Evolutionary conservation across 2,888 invertebrate genomes (phyloP).

Genomic region (Lasioglossum villosulum): DNA sequence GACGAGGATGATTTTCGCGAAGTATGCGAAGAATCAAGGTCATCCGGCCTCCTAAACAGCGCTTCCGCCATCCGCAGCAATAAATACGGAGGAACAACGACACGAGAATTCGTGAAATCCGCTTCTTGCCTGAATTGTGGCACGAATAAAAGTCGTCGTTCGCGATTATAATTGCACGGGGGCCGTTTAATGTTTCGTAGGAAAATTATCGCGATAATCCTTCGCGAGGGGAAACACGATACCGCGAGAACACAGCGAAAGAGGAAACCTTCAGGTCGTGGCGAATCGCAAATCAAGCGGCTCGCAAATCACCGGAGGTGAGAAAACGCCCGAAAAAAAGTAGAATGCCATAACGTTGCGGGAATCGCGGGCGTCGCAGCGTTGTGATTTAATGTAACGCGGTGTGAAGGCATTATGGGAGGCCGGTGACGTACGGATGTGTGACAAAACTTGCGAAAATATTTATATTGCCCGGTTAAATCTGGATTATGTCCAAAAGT

Average conservation of each 20-base stretch:
- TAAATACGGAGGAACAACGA: slow-evolving; percentile 23
- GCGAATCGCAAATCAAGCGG: slow-evolving; percentile 43
- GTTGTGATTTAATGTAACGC: slow-evolving; percentile 43
- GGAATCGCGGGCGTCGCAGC: slow-evolving; percentile 18
- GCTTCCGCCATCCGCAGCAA: neutral
- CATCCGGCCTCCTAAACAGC: neutral
- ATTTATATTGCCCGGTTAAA: neutral
- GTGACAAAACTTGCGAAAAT: neutral
- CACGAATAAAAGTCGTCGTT: slow-evolving; percentile 11
- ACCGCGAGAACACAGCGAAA: neutral
- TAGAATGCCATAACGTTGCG: slow-evolving; percentile 24
- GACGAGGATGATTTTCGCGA: neutral
- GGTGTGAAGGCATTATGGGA: slow-evolving; percentile 7
- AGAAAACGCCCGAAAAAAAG: slow-evolving; percentile 19
- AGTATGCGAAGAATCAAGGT: neutral
- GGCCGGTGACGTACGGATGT: neutral
- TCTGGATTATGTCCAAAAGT: neutral
- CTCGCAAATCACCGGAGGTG: slow-evolving; percentile 40
- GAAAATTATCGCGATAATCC: slow-evolving; percentile 37
- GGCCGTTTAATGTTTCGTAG: slow-evolving; percentile 19
- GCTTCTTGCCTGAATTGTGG: neutral
- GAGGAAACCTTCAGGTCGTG: slow-evolving; percentile 2
- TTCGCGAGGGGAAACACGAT: slow-evolving; percentile 13
- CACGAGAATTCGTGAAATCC: neutral
- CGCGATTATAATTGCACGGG: slow-evolving; percentile 30